A percentile compares a stretch with the other conserved stretches of the same genome.
Conservation (phyloP, 2,113 vertebrate genomes). For the Phrynosoma platyrhinos region DNA sequence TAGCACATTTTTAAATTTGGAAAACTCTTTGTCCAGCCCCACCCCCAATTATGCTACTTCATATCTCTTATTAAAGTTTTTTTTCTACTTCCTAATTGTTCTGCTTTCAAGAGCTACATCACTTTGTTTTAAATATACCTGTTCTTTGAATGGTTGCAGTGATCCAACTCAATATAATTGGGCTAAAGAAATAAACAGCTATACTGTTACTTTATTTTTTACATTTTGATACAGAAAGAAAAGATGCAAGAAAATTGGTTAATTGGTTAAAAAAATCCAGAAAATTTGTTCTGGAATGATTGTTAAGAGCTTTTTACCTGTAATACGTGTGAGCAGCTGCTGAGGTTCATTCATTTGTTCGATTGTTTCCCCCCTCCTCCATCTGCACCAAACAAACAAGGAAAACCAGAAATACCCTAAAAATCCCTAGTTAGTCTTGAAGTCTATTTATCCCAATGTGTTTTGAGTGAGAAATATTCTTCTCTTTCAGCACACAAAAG, state of each 20-base stretch:
- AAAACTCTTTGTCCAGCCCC: background rate
- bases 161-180: slow-evolving; percentile 34
- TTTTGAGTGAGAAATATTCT: background rate
- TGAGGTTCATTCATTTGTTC: background rate
- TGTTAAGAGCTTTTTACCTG: background rate
- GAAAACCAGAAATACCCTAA: background rate
- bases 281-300: background rate
- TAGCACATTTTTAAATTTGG: background rate
- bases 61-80: no score
- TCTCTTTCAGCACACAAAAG: background rate
- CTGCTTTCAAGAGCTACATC: background rate
- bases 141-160: slow-evolving; percentile 17
- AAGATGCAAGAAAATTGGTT: slow-evolving; percentile 21
- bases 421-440: background rate
- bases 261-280: background rate
- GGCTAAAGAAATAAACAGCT: background rate
- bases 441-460: background rate
- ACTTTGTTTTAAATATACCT: slow-evolving; percentile 10
- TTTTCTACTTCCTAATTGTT: background rate
- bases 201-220: background rate
- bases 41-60: background rate
- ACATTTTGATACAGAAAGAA: slow-evolving; percentile 21
- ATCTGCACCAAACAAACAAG: background rate
- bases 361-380: background rate
- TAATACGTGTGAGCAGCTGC: background rate